Evolutionary conservation across 2,797 vertebrate genomes (phyloP).

Genomic region (Catharus ustulatus): DNA sequence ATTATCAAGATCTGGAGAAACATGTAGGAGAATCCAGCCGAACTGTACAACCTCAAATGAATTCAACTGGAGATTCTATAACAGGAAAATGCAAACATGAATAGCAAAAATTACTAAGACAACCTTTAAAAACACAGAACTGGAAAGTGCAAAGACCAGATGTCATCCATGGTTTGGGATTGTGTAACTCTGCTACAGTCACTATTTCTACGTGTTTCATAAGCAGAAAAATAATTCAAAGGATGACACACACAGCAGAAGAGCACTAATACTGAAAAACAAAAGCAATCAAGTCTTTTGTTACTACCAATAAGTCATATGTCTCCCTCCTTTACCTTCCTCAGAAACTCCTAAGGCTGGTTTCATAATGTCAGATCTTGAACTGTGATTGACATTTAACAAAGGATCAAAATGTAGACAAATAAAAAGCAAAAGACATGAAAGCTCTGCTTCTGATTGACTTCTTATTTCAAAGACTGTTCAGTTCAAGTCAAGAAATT

Average conservation of each 20-base stretch:
- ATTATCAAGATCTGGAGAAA: conserved; percentile 13
- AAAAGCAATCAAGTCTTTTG: neutral
- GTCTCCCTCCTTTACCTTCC: neutral
- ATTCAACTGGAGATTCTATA: neutral
- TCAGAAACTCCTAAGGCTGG: neutral
- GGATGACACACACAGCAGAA: neutral
- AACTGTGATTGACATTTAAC: conserved; percentile 1
- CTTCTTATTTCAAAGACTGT: neutral
- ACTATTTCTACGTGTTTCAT: neutral
- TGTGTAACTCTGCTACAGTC: neutral
- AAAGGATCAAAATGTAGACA: neutral
- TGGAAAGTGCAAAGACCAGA: neutral
- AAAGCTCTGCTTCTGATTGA: neutral
- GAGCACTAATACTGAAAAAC: neutral
- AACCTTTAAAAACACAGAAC: conserved; percentile 23
- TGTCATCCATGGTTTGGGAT: neutral
- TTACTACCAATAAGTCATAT: neutral
- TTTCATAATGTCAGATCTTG: conserved; percentile 19
- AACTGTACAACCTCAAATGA: neutral
- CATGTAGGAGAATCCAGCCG: neutral
- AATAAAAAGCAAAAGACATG: neutral
- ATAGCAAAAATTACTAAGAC: neutral
- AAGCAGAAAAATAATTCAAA: neutral
- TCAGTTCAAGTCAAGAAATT: neutral
- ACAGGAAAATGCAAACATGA: conserved; percentile 30